Percentiles rank a stretch among this genome's conserved stretches.
These are phyloP conservation scores for Pantherophis vulpinus DNA, from an alignment of 2,797 vertebrate genomes.

Conservation along the genomic window DNA sequence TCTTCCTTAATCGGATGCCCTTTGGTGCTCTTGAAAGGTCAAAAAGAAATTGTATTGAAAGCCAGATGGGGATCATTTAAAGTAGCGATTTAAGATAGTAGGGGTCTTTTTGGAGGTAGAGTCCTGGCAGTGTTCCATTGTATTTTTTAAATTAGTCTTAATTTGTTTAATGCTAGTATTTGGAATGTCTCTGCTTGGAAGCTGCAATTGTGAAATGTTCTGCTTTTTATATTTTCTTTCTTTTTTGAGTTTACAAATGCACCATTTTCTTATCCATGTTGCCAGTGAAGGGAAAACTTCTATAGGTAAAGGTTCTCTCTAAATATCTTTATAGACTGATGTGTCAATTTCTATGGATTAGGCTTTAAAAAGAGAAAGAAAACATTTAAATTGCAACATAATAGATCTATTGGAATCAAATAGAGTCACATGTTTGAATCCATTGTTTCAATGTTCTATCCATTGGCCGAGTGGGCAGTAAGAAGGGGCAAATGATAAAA, in stretches of 20 bases:
- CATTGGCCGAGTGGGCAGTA: neutral
- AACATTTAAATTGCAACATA: neutral
- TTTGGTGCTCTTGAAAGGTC: conserved; percentile 60
- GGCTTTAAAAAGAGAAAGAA: neutral
- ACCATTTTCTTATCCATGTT: neutral
- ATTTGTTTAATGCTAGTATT: conserved; percentile 54
- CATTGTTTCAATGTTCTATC: neutral
- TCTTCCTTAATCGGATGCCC: conserved; percentile 40
- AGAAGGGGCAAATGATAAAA: neutral
- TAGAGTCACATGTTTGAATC: neutral
- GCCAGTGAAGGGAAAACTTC: neutral
- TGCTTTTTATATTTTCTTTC: neutral
- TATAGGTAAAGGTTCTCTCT: conserved; percentile 1
- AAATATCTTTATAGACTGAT: neutral
- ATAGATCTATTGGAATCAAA: neutral
- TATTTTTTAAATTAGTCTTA: conserved; percentile 53
- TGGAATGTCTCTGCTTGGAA: conserved; percentile 38
- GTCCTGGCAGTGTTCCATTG: conserved; percentile 26
- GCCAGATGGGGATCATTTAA: conserved; percentile 53
- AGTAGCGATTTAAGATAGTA: conserved; percentile 58
- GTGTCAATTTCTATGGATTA: neutral
- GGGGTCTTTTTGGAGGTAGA: conserved; percentile 46
- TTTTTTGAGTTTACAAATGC: neutral
- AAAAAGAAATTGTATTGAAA: conserved; percentile 57
- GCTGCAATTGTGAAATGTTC: conserved; percentile 31